Base-by-base conservation (phyloP, 2,797 vertebrate species). In the Hippocampus kuda region DNA sequence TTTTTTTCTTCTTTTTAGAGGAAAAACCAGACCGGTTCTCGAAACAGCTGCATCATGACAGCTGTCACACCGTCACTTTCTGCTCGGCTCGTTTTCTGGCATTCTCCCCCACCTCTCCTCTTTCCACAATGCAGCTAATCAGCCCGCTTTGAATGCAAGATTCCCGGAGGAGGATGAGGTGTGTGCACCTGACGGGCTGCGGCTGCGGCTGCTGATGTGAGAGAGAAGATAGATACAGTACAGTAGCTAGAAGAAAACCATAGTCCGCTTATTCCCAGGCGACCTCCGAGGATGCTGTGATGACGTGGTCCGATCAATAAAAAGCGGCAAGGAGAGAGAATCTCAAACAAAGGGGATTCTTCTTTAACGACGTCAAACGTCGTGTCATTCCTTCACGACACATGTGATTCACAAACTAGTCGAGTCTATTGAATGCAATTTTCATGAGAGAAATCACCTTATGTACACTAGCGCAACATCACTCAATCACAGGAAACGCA, bases 11-110 rank as follows among this genome's bases (percentile, higher is more conserved):
- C 6, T 54, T 54, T 54, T 54, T 53, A 53, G 18, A 42, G 64
- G 48, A 61, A 68, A 76, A 76, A 77, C 72, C 77, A 10, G 68
- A 44, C 16, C 72, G 65, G 69, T 68, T 16, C 69, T 69, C 41
- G 26, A 61, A 72, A 77, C 86, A 84, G 80, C 86, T 82, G 87
- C 85, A 88, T 84, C 82, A 79, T 79, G 72, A 71, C 15, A 27
- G 81, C 73, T 53, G 82, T 82, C 80, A 78, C 64, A 77, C 59
- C 64, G 75, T 24, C 69, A 53, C 77, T 71, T 83, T 24, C 68
- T 59, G 77, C 73, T 83, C 84, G 70, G 72, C 83, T 77, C 77
- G 73, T 68, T 24, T 13, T 71, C 75, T 67, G 10, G 73, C 78
- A 75, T 83, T 74, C 82, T 75, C 81, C 24, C 79, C 78, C 66